A percentile compares a stretch with the other conserved stretches of the same genome.
Evolutionary conservation across 2,888 invertebrate genomes (phyloP).

Genomic region (Drosophila recens): DNA sequence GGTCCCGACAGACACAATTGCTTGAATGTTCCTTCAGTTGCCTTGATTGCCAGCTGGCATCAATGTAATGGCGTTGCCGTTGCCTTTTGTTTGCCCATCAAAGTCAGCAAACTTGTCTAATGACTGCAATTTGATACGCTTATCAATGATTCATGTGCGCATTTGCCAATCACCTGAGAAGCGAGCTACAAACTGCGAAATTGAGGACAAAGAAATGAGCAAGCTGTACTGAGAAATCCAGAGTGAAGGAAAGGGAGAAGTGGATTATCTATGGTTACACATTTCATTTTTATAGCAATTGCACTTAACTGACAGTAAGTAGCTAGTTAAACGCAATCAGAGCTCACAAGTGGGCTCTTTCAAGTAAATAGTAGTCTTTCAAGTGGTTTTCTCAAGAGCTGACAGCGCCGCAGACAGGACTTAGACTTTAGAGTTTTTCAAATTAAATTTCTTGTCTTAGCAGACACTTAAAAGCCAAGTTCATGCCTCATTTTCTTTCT

Average conservation of each 20-base stretch:
- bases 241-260: not conserved
- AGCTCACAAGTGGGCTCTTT: slow-evolving; percentile 23
- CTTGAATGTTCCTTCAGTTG: slow-evolving; percentile 25
- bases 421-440: slow-evolving; percentile 23
- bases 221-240: not conserved
- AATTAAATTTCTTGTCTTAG: slow-evolving; percentile 62
- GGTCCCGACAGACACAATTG: slow-evolving; percentile 30
- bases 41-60: slow-evolving; percentile 63
- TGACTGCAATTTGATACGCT: slow-evolving; percentile 76
- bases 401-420: not conserved
- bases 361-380: slow-evolving; percentile 7
- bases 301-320: slow-evolving; percentile 68
- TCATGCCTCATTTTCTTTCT: slow-evolving; percentile 18
- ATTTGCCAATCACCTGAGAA: slow-evolving; percentile 55
- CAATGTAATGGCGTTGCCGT: slow-evolving; percentile 38
- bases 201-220: slow-evolving; percentile 1
- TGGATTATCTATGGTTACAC: slow-evolving; percentile 23
- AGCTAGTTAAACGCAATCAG: slow-evolving; percentile 62
- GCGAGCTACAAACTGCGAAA: slow-evolving; percentile 3
- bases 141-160: slow-evolving; percentile 76
- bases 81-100: slow-evolving; percentile 57
- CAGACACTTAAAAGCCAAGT: slow-evolving; percentile 57
- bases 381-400: slow-evolving; percentile 27
- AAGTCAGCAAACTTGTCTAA: slow-evolving; percentile 69
- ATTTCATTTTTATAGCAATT: slow-evolving; percentile 56